Evolutionary conservation across 2,797 vertebrate genomes (phyloP).

Genomic region (Sibirionetta formosa): DNA sequence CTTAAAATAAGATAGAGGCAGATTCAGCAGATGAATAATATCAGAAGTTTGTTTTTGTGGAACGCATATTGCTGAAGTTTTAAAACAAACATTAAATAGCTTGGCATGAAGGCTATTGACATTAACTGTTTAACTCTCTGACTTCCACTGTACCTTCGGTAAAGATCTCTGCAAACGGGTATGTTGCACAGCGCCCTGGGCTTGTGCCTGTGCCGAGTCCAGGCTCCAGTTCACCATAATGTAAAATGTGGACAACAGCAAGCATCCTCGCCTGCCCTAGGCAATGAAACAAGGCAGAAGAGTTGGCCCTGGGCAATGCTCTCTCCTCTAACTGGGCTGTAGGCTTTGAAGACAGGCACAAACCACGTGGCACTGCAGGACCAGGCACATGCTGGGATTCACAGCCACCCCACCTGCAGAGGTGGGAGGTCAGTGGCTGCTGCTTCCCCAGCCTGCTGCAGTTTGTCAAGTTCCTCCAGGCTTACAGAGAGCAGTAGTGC

Average conservation of each 20-base stretch:
- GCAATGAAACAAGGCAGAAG: not conserved
- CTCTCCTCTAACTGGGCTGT: not conserved
- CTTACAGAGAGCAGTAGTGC: not conserved
- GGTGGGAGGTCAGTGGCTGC: not conserved
- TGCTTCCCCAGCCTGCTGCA: not conserved
- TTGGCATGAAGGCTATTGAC: not conserved
- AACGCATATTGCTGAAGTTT: not conserved
- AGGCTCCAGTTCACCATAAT: not conserved
- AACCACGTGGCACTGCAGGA: not conserved
- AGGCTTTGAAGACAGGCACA: not conserved
- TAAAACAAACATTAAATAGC: not conserved
- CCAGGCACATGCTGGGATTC: not conserved
- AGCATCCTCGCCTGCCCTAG: not conserved
- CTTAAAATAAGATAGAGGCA: constrained; percentile 9
- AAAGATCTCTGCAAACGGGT: not conserved
- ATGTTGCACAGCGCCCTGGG: rapidly evolving
- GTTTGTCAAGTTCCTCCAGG: not conserved
- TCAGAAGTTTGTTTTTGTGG: constrained; percentile 15
- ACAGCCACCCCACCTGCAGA: not conserved
- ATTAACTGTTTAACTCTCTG: not conserved
- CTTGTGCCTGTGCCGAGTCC: not conserved
- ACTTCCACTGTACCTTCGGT: not conserved
- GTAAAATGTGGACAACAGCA: not conserved
- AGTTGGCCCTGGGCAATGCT: not conserved
- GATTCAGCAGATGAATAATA: not conserved